These are phyloP conservation scores for Goniozus legneri DNA, from an alignment of 1,140 invertebrate genomes.

Conservation along the genomic window DNA sequence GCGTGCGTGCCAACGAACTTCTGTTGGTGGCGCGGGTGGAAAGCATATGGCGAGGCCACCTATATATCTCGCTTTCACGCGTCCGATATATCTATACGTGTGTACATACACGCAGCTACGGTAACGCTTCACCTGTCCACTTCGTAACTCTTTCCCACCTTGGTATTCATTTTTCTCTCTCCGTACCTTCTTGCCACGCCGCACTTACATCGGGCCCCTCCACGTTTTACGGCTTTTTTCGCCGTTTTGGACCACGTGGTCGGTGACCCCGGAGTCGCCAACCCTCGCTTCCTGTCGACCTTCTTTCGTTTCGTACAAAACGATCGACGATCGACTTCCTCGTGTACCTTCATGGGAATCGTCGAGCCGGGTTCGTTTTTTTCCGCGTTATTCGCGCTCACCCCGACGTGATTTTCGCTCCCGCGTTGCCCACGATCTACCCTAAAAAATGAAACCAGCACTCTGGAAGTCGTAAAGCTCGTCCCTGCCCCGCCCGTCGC, in stretches of 20 bases:
- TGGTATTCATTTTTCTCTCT: slow-evolving; percentile 17
- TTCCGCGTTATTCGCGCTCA: not conserved
- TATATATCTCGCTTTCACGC: slow-evolving; percentile 24
- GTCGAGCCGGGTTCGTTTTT: not conserved
- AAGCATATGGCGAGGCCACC: slow-evolving; percentile 43
- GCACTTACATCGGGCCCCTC: no score
- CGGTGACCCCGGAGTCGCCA: slow-evolving; percentile 38
- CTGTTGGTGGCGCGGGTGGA: slow-evolving; percentile 43
- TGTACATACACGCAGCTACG: slow-evolving; percentile 24
- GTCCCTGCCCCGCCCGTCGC: no score
- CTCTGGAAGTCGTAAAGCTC: no score
- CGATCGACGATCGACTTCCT: slow-evolving; percentile 15
- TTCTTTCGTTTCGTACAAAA: slow-evolving; percentile 18
- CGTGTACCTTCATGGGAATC: no score
- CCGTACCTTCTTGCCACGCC: slow-evolving; percentile 9
- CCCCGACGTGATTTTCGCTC: not conserved
- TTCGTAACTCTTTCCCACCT: slow-evolving; percentile 31
- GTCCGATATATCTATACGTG: slow-evolving; percentile 14
- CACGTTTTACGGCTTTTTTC: no score
- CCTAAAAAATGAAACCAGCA: no score
- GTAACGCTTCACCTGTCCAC: slow-evolving; percentile 30
- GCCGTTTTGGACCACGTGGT: slow-evolving; percentile 19
- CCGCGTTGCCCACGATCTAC: no score
- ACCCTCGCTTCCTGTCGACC: slow-evolving; percentile 36
- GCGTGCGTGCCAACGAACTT: slow-evolving; percentile 32